Evolutionary conservation across 37 sponge, comb jelly and placozoan genomes (phyloP), one percentile per base, ranked within the genome.

Genomic region (Amphimedon queenslandica): DNA sequence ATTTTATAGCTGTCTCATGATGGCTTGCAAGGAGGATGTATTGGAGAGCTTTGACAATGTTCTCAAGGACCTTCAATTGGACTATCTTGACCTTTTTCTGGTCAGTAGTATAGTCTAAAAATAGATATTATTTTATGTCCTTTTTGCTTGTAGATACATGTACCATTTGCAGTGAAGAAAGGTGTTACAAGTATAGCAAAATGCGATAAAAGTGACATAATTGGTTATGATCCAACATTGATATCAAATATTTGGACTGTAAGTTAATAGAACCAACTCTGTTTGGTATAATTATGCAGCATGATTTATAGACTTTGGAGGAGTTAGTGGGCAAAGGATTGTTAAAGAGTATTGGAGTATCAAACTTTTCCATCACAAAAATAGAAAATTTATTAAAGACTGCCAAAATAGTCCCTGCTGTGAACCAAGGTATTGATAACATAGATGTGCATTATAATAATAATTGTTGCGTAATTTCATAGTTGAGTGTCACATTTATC

Each of bases 361-460:
- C 94, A 21, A 93, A 93, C 83, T 93, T 85, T 53, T 76, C 94
- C 67, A 93, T 93, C 73, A 85, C 83, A 35, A 81, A 93, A 75
- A 82, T 73, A 4, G 90, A 81, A 53, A 42, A 57, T 23, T 69
- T 93, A 1, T 69, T 93, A 35, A 79, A 93, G 80, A 82, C 89
- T 24, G 94, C 90, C 13, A 85, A 85, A 64, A 82, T 82, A 42
- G 80, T 88, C 6, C 94, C 94, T 38, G 94, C 88, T 67, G 90
- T 93, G 36, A 93, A 88, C 70, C 94, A 93, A 78, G 66, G 77
- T 76, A 75, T 75, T 29, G 24, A 2, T 69, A 43, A n/a, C n/a
- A n/a, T n/a, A n/a, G n/a, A n/a, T n/a, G n/a, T n/a, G n/a, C n/a
- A n/a, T n/a, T n/a, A n/a, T n/a, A n/a, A n/a, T n/a, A n/a, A n/a